Percentiles rank a stretch among this genome's conserved stretches.
Conservation (phyloP, 2,888 invertebrate species). For the Pammene aurita region DNA sequence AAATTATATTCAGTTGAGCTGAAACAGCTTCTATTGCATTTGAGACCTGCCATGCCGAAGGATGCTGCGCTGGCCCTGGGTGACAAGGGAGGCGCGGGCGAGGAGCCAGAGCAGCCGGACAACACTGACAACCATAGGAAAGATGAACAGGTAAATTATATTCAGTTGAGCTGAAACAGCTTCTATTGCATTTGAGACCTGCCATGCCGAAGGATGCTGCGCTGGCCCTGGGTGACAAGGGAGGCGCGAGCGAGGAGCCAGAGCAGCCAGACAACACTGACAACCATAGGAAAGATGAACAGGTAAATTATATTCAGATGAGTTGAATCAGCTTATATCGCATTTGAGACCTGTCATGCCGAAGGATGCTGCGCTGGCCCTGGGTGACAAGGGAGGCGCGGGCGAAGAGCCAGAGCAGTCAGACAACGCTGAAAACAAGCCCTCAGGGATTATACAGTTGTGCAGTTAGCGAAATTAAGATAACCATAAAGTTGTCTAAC, state of each 20-base stretch:
- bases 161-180: not conserved
- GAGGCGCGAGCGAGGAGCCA: conserved; percentile 84
- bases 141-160: conserved; percentile 92
- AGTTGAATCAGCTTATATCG: no score
- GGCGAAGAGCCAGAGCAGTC: conserved; percentile 86
- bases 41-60: no score
- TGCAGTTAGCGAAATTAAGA: no score
- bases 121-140: conserved; percentile 94
- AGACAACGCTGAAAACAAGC: conserved; percentile 92
- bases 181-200: no score
- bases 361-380: no score
- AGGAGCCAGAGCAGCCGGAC: conserved; percentile 88
- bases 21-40: no score
- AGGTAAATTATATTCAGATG: conserved; percentile 77
- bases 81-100: conserved; percentile 87
- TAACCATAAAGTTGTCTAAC: no score
- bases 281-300: conserved; percentile 97
- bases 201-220: no score
- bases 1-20: conserved; percentile 18
- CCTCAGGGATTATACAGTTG: no score
- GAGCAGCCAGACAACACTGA: conserved; percentile 92
- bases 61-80: no score
- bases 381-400: conserved; percentile 88
- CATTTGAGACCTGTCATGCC: no score
- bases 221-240: conserved; percentile 87